A percentile compares a stretch with the other conserved stretches of the same genome.
phyloP scores from a whole-genome alignment of 2,888 invertebrate genomes.

The Ethmia dodecea region DNA sequence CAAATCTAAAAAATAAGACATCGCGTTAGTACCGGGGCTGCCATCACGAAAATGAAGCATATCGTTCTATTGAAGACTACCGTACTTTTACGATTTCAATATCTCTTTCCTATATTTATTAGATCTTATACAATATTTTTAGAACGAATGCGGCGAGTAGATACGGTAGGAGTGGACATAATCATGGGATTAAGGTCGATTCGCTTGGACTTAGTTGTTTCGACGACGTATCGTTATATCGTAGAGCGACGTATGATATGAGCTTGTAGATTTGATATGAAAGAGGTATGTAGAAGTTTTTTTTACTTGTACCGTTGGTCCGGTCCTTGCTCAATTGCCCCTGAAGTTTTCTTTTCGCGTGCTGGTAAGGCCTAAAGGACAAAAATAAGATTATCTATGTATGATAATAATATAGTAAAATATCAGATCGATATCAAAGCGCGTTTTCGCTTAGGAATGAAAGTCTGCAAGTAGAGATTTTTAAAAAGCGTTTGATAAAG shows the following conservation, averaged over 20 bases:
- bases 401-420: too few species aligned
- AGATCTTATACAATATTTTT: conserved; percentile 71
- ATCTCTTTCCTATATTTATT: conserved; percentile 74
- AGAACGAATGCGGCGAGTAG: conserved; percentile 44
- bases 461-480: too few species aligned
- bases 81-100: conserved; percentile 67
- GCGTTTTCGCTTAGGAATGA: too few species aligned
- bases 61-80: conserved; percentile 76
- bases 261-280: conserved; percentile 70
- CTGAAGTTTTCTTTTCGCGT: too few species aligned
- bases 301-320: too few species aligned
- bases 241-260: conserved; percentile 58
- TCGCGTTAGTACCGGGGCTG: conserved; percentile 51
- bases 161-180: conserved; percentile 44
- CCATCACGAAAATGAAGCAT: conserved; percentile 75
- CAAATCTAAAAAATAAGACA: conserved; percentile 24
- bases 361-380: too few species aligned
- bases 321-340: too few species aligned
- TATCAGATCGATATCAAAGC: too few species aligned
- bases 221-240: conserved; percentile 50
- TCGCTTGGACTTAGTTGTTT: conserved; percentile 42
- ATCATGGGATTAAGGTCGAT: conserved; percentile 44
- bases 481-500: too few species aligned
- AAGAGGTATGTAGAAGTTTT: conserved; percentile 21
- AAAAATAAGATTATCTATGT: too few species aligned